phyloP scores from a whole-genome alignment of 2,797 vertebrate species.

The Dermochelys coriacea region DNA sequence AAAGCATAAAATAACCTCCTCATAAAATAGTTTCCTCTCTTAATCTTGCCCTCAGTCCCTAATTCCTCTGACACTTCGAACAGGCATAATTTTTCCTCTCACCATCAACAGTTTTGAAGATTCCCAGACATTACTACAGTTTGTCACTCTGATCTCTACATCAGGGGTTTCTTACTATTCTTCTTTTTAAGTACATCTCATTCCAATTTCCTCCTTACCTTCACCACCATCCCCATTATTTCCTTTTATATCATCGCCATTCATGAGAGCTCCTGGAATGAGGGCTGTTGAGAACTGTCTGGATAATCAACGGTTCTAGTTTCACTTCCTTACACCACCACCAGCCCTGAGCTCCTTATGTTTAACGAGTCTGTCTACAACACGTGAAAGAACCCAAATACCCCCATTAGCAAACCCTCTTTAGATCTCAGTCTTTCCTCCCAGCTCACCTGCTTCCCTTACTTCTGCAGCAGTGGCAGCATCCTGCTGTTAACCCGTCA shows the following conservation, averaged over 20 bases:
- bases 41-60: background rate
- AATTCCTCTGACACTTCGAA: conserved; percentile 35
- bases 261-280: conserved; percentile 57
- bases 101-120: conserved; percentile 13
- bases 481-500: conserved; percentile 71
- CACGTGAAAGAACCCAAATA: conserved; percentile 66
- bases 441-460: conserved; percentile 69
- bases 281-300: conserved; percentile 63
- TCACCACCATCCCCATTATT: conserved; percentile 12
- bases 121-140: background rate
- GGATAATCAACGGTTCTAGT: conserved; percentile 61
- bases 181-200: conserved; percentile 48
- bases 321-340: conserved; percentile 60
- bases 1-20: conserved; percentile 38
- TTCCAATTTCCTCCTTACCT: conserved; percentile 65
- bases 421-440: conserved; percentile 62
- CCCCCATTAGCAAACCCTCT: conserved; percentile 54
- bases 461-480: conserved; percentile 25
- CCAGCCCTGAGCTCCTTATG: conserved; percentile 49
- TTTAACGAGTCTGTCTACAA: conserved; percentile 61
- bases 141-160: conserved; percentile 36
- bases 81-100: conserved; percentile 1
- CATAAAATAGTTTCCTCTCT: conserved; percentile 8
- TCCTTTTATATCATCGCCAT: conserved; percentile 26
- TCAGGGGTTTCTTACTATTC: conserved; percentile 49